A percentile compares a stretch with the other conserved stretches of the same genome.
phyloP scores from a whole-genome alignment of 1,140 invertebrate species.

The Ostrea edulis region DNA sequence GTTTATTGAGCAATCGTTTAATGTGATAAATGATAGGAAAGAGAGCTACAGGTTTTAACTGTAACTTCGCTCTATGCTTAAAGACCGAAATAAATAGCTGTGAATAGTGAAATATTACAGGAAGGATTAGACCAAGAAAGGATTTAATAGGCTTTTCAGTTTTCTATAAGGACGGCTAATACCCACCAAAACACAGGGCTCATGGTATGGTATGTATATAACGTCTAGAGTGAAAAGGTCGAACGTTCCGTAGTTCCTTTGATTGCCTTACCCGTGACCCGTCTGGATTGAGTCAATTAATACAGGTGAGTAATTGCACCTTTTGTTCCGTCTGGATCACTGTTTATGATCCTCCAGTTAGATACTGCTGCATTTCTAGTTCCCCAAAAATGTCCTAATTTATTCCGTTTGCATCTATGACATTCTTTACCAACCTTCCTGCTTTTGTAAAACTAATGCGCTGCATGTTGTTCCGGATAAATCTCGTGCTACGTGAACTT shows the following conservation, averaged over 20 bases:
- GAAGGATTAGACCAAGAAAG: conserved; percentile 11
- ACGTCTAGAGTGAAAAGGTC: not conserved
- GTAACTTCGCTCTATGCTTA: not conserved
- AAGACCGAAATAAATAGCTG: not conserved
- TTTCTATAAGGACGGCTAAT: conserved; percentile 15
- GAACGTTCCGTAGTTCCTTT: not conserved
- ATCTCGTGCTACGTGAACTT: too few species aligned
- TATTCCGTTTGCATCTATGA: too few species aligned
- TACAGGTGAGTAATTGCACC: conserved; percentile 3
- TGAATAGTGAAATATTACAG: conserved; percentile 18
- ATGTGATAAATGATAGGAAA: conserved; percentile 13
- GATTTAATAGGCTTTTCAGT: conserved; percentile 33
- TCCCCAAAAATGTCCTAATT: too few species aligned
- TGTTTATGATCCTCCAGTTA: too few species aligned
- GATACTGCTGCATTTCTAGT: too few species aligned
- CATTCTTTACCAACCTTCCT: too few species aligned
- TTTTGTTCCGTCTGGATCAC: not conserved
- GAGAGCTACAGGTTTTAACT: not conserved
- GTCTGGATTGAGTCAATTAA: not conserved
- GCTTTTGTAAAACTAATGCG: too few species aligned
- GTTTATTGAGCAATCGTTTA: conserved; percentile 21
- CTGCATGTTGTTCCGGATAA: too few species aligned
- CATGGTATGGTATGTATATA: not conserved
- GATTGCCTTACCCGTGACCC: not conserved
- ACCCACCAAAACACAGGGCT: not conserved